Conservation (phyloP, 2,888 invertebrate species). For the Caenorhabditis panamensis region DNA sequence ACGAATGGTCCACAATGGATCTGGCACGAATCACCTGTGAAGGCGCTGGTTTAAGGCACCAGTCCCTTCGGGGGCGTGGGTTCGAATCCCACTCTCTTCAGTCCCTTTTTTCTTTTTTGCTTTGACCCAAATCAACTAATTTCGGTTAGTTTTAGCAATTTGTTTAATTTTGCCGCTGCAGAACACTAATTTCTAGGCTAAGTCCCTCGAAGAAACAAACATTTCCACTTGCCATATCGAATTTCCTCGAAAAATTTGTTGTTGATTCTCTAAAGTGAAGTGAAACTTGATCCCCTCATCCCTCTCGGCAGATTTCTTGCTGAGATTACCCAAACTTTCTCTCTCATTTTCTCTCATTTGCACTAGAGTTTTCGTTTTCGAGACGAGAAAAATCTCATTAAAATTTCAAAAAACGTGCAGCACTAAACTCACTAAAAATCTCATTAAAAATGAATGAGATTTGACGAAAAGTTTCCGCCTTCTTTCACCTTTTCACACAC, state of each 20-base stretch:
- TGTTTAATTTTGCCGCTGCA: no score
- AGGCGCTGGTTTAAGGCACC: conserved; percentile 93
- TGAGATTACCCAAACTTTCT: conserved; percentile 41
- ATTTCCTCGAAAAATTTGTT: background rate
- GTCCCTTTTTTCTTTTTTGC: no score
- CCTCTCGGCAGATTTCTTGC: conserved; percentile 38
- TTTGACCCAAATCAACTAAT: no score
- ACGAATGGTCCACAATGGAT: no score
- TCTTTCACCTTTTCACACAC: conserved; percentile 8
- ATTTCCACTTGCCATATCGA: background rate
- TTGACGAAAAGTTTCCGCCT: no score
- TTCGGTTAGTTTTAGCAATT: no score
- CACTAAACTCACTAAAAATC: no score
- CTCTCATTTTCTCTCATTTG: conserved; percentile 22
- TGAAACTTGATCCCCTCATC: conserved; percentile 29
- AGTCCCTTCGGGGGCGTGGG: conserved; percentile 85
- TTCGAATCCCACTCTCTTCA: conserved; percentile 73
- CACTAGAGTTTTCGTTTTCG: conserved; percentile 9
- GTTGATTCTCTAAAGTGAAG: no score
- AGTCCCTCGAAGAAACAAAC: background rate
- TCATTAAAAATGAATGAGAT: conserved; percentile 28
- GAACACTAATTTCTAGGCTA: no score
- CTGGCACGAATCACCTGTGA: no score
- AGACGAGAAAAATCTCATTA: background rate
- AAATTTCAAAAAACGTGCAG: background rate